Percentiles rank a stretch among this genome's conserved stretches.
These are phyloP conservation scores for Urocitellus parryii DNA, from an alignment of 2,113 vertebrate genomes.

Conservation along the genomic window DNA sequence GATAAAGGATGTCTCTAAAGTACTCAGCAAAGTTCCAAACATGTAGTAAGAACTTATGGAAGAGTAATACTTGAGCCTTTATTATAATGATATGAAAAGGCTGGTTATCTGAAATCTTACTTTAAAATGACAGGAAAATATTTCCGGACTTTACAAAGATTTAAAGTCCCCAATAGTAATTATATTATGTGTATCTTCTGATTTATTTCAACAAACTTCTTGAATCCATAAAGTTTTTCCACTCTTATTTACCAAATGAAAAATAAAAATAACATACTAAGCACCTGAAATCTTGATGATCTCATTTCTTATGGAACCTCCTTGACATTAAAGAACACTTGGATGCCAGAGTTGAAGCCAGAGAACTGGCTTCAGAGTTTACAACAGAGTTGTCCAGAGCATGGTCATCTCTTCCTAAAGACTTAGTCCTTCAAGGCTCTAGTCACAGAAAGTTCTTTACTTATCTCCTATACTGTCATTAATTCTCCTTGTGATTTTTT, in stretches of 20 bases:
- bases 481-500: constrained; percentile 8
- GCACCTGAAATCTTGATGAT: background rate
- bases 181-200: background rate
- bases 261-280: constrained; percentile 47
- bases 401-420: background rate
- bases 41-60: constrained; percentile 11
- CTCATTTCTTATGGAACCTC: background rate
- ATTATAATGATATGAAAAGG: background rate
- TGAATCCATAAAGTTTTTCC: background rate
- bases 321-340: background rate
- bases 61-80: background rate
- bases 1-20: background rate
- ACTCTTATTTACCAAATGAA: background rate
- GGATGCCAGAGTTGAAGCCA: background rate
- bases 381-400: background rate
- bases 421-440: background rate
- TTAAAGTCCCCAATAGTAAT: background rate
- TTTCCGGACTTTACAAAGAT: constrained; percentile 6
- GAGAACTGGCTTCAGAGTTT: background rate
- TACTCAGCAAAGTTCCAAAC: background rate
- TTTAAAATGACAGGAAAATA: constrained; percentile 48
- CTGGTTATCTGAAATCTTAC: background rate
- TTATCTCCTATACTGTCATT: constrained; percentile 33
- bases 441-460: background rate
- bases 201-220: constrained; percentile 54